Evolutionary conservation across 2,113 vertebrate species (phyloP).

Genomic region (Glaucomys volans): DNA sequence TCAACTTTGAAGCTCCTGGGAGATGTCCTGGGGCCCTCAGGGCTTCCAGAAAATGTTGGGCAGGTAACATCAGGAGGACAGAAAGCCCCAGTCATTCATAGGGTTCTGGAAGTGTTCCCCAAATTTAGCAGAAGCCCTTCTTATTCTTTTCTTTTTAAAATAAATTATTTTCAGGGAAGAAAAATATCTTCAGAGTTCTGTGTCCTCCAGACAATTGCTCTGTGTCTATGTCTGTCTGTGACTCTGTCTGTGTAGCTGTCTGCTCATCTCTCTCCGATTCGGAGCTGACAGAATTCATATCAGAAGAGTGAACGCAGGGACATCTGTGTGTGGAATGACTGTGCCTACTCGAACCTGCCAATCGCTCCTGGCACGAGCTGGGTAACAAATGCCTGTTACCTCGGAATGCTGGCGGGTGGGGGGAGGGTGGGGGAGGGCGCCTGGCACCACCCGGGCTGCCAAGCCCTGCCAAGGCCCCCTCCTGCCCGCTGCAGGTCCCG

Average conservation of each 20-base stretch:
- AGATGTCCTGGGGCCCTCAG: not conserved
- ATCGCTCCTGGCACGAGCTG: constrained; percentile 87
- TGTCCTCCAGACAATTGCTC: constrained; percentile 55
- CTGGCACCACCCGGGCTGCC: constrained; percentile 59
- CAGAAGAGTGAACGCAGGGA: constrained; percentile 87
- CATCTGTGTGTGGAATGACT: constrained; percentile 88
- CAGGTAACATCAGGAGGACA: not conserved
- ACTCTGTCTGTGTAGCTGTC: constrained; percentile 74
- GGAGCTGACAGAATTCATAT: constrained; percentile 86
- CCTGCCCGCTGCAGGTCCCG: constrained; percentile 60
- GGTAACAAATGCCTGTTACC: constrained; percentile 90
- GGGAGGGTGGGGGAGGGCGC: constrained; percentile 53
- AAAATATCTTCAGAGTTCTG: not conserved
- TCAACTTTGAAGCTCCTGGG: not conserved
- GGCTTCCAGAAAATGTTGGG: not conserved
- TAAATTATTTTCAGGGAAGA: not conserved
- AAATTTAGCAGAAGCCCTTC: not conserved
- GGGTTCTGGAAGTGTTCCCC: not conserved
- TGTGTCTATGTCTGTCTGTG: constrained; percentile 66
- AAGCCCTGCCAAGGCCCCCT: constrained; percentile 67
- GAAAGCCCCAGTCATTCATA: not conserved
- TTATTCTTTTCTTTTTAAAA: not conserved
- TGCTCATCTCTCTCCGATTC: constrained; percentile 75
- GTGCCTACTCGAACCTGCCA: constrained; percentile 87
- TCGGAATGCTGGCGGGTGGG: constrained; percentile 86